A percentile compares a stretch with the other conserved stretches of the same genome.
These are phyloP conservation scores for Clarias batrachus DNA, from an alignment of 2,113 vertebrate species.

Conservation along the genomic window DNA sequence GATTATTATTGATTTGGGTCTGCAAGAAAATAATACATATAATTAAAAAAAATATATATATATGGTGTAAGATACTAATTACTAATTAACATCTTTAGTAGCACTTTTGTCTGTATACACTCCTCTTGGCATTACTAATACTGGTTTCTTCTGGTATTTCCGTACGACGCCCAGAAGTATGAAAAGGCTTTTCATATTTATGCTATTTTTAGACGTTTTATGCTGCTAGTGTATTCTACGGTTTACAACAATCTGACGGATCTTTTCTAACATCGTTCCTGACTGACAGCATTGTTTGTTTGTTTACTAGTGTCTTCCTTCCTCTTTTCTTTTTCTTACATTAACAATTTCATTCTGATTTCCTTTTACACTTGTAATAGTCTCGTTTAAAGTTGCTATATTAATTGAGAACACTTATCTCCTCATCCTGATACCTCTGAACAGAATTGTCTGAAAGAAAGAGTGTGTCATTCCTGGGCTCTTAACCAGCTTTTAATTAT, in stretches of 20 bases:
- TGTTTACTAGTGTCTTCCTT: neutral
- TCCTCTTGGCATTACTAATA: neutral
- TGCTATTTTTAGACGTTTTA: neutral
- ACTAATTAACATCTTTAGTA: neutral
- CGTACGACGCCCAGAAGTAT: neutral
- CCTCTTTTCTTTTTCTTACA: neutral
- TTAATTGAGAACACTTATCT: neutral
- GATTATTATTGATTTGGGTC: neutral
- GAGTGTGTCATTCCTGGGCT: neutral
- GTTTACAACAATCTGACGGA: neutral
- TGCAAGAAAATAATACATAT: neutral
- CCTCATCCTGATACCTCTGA: neutral
- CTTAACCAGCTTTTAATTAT: neutral
- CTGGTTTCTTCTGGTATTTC: neutral
- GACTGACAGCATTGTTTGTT: neutral
- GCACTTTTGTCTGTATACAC: neutral
- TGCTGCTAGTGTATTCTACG: neutral
- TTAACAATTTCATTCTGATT: neutral
- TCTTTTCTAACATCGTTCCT: neutral
- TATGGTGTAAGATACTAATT: neutral
- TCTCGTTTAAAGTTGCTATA: neutral
- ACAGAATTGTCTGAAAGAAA: neutral
- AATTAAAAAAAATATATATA: neutral
- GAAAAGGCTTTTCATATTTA: neutral
- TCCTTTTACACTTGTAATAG: neutral